Conservation (phyloP, 2,888 invertebrate genomes). For the Harpagoxenus sublaevis region DNA sequence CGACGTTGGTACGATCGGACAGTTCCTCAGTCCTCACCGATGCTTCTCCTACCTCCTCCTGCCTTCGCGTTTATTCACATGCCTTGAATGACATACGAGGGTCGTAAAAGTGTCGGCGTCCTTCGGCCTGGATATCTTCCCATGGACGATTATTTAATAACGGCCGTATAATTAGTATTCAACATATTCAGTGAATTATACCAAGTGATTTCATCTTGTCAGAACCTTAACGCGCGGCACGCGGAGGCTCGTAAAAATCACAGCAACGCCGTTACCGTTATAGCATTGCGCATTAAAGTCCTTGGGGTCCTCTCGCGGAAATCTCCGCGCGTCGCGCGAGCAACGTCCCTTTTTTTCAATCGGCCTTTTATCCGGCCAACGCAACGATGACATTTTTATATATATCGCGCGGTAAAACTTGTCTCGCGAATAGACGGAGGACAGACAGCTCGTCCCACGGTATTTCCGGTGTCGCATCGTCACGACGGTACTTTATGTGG, state of each 20-base stretch:
- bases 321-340: background rate
- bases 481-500: background rate
- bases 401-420: constrained; percentile 50
- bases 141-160: constrained; percentile 70
- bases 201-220: constrained; percentile 57
- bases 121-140: constrained; percentile 44
- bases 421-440: constrained; percentile 19
- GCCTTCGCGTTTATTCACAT: constrained; percentile 57
- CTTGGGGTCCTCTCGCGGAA: constrained; percentile 8
- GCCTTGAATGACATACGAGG: constrained; percentile 54
- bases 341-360: constrained; percentile 21
- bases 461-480: constrained; percentile 10
- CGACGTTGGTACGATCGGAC: background rate
- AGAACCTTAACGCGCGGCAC: constrained; percentile 55
- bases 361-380: constrained; percentile 40
- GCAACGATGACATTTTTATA: constrained; percentile 58
- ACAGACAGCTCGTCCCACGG: constrained; percentile 19
- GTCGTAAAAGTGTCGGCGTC: constrained; percentile 62
- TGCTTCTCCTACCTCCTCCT: background rate
- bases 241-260: constrained; percentile 60
- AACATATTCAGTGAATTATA: constrained; percentile 61
- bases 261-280: constrained; percentile 20
- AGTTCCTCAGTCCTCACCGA: constrained; percentile 7
- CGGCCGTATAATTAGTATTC: constrained; percentile 66
- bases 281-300: constrained; percentile 15